These are phyloP conservation scores for Tiaroga cobitis DNA, from an alignment of 2,797 vertebrate genomes.

Conservation along the genomic window DNA sequence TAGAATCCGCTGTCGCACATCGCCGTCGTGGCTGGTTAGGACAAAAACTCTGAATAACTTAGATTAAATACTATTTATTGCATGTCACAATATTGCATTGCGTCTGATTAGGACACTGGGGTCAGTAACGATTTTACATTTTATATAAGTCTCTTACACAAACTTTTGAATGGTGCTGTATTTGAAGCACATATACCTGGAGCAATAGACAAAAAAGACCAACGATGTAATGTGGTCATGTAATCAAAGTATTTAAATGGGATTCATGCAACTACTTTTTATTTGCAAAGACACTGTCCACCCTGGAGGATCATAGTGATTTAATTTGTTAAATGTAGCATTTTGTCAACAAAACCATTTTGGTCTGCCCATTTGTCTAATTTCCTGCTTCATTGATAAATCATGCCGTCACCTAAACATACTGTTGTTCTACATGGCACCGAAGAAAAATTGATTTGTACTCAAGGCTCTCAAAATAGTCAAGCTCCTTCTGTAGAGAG, in stretches of 20 bases:
- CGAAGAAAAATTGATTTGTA: conserved; percentile 27
- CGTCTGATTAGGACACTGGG: neutral
- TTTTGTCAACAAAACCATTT: neutral
- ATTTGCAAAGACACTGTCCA: neutral
- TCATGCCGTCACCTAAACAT: neutral
- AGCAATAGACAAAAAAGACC: neutral
- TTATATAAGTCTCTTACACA: too few relatives aligned
- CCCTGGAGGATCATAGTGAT: neutral
- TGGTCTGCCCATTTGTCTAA: neutral
- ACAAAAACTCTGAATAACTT: neutral
- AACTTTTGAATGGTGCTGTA: neutral
- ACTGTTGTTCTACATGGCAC: neutral
- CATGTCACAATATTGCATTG: neutral
- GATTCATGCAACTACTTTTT: neutral
- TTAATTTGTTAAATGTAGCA: neutral
- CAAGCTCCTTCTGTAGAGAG: conserved; percentile 35
- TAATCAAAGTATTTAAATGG: neutral
- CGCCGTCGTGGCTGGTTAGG: neutral
- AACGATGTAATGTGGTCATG: neutral
- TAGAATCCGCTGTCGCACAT: neutral
- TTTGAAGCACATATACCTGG: neutral
- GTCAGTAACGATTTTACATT: too few relatives aligned
- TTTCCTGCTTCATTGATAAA: neutral
- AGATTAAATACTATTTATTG: neutral
- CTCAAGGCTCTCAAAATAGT: conserved; percentile 31